Percentiles rank a stretch among this genome's conserved stretches.
phyloP scores from a whole-genome alignment of 2,113 vertebrate species.

The Morone chrysops region DNA sequence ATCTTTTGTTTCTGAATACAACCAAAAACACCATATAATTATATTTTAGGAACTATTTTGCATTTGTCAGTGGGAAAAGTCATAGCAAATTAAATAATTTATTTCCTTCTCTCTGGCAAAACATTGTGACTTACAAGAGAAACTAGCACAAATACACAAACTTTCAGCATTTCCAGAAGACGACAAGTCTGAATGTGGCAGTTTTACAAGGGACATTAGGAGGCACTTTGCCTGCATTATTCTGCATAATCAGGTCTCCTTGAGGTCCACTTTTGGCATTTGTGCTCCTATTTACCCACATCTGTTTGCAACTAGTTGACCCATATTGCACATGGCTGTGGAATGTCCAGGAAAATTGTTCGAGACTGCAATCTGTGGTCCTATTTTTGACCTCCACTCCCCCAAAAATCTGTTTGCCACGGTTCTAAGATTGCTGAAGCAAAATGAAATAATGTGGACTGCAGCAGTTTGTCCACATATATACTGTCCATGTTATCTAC shows the following conservation, averaged over 20 bases:
- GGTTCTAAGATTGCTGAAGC: neutral
- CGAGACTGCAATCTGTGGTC: conserved; percentile 38
- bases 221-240: conserved; percentile 40
- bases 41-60: neutral
- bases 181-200: conserved; percentile 31
- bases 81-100: neutral
- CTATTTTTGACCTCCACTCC: conserved; percentile 41
- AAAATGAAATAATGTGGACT: neutral
- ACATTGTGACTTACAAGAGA: neutral
- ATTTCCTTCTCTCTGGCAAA: neutral
- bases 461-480: neutral
- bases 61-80: neutral
- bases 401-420: neutral
- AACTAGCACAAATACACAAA: conserved; percentile 3
- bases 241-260: conserved; percentile 52
- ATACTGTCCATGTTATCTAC: neutral
- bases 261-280: conserved; percentile 53
- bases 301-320: conserved; percentile 79
- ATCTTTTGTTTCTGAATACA: neutral
- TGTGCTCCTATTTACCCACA: conserved; percentile 63
- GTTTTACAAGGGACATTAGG: conserved; percentile 50
- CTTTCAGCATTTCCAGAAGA: conserved; percentile 2
- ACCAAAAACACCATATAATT: neutral
- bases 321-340: conserved; percentile 51
- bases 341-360: conserved; percentile 53